Evolutionary conservation across 2,797 vertebrate species (phyloP), one percentile per base, ranked within the genome.

Genomic region (Trachurus trachurus): DNA sequence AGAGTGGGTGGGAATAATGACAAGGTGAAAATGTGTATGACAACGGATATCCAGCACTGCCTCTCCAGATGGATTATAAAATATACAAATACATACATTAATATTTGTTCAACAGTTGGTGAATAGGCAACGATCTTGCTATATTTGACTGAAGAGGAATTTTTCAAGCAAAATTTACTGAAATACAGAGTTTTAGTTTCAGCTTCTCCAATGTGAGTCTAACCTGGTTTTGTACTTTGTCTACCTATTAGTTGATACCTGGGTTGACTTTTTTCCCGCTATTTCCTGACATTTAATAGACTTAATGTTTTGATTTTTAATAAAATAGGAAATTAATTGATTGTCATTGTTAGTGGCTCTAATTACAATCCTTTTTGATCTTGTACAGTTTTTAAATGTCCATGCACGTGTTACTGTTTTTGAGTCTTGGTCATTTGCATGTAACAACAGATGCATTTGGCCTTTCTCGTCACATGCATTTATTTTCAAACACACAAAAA

Each of bases 401-500:
- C 44, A 53, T 60, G n/a, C n/a, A 26, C 12, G 12, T n/a, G 16
- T 56, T 47, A 26, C 19, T 49, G 5, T 34, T 5, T 19, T 44
- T 52, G 5, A 59, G 9, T 63, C 17, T 47, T 29, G 9, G 34
- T 54, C 42, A 50, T 80, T 66, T 66, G 21, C 42, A 49, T 58
- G 19, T 22, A 53, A 44, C 21, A 17, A 56, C 61, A 29, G 10
- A 56, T 22, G 54, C 19, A 71, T 62, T 19, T 67, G 34, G 10
- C 6, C 26, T 68, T 66, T 62, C 37, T 39, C 19, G 22, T 5
- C 15, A 31, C 34, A 59, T 17, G 16, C 63, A 68, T 80, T 58
- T 0, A 63, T 78, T 78, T 80, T 74, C 58, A 74, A 52, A 53
- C 68, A 49, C 58, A 49, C 62, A 73, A 73, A 26, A 78, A 73